Evolutionary conservation across 1,140 invertebrate genomes (phyloP), one percentile per base, ranked within the genome.

Genomic region (Paraescarpia echinospica): DNA sequence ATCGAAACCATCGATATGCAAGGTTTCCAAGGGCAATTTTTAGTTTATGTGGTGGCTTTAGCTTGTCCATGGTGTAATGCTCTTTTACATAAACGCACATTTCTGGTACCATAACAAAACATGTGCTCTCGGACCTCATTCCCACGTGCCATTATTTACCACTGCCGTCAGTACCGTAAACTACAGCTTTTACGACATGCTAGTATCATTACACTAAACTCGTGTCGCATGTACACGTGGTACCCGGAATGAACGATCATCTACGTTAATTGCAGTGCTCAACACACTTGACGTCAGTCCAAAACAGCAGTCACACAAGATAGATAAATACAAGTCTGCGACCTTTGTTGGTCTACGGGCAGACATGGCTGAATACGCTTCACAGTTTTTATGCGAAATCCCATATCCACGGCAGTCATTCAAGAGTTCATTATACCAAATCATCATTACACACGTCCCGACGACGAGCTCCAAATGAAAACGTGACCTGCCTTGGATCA

Each of bases 201-300:
- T n/a, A n/a, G n/a, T n/a, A n/a, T n/a, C n/a, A n/a, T n/a, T n/a
- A n/a, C n/a, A n/a, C n/a, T n/a, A n/a, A n/a, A n/a, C 41, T 41
- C 41, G 41, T 41, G 4, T 41, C 41, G 4, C 41, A 12, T 4
- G 12, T 77, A 1, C 5, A 77, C 5, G 59, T 77, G 22, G 59
- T 77, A 5, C 59, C 59, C 2, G 6, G 59, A 77, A 90, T 90
- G 89, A 90, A 1, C n/a, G 33, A 90, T 90, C 89, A 90, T 90
- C 89, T 90, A n/a, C n/a, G n/a, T n/a, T n/a, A n/a, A n/a, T n/a
- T 90, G n/a, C n/a, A 31, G 89, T 90, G 2, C 89, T 90, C 41
- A 41, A 4, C 41, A 90, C 89, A 33, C 9, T 90, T 90, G 89
- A 90, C n/a, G 35, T 90, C n/a, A 5, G 89, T 33, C 89, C 89